Base-by-base conservation (phyloP, 1,140 invertebrate species). In the Delia radicum region DNA sequence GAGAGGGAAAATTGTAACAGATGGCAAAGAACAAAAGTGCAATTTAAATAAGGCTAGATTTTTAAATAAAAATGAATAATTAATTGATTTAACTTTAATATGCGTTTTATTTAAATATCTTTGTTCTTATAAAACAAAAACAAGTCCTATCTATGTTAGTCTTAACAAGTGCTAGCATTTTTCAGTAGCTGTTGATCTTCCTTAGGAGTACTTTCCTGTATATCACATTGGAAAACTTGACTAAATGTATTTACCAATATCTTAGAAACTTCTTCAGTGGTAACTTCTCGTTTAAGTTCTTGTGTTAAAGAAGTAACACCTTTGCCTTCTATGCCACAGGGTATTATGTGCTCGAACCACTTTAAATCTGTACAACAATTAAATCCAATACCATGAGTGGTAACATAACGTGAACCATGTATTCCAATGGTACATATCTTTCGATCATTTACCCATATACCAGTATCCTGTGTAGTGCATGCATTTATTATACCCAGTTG, bases 321-420 rank as follows among this genome's bases (percentile, higher is more conserved):
- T 87, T 98, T 99, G n/a, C 93, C 96, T 79, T 91, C 88, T 28
- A 99, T 92, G 0, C 98, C 98, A 89, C 98, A 99, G 1, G 98
- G 97, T 18, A 96, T 92, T 79, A 99, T 99, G 80, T 99, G 92
- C 8, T 94, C 88, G 84, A 97, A 99, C 98, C 98, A 99, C 3
- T 83, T 88, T 13, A 99, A 87, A 87, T 99, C 94, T 21, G 91
- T 93, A 81, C 94, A 92, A 87, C 97, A 99, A 88, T 99, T 99
- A 0, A 99, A 81, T 1, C 96, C 94, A 15, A 99, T 88, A 13
- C 98, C 98, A 87, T 99, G 98, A 0, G 93, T 96, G 0, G 97
- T 99, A 0, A 99, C 89, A 86, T 93, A 95, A 77, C 93, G 89
- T 0, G 89, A 90, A 8, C 92, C 93, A 87, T 96, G 95, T 26